Evolutionary conservation across 1,140 invertebrate genomes (phyloP).

Genomic region (Berghia stephanieae): DNA sequence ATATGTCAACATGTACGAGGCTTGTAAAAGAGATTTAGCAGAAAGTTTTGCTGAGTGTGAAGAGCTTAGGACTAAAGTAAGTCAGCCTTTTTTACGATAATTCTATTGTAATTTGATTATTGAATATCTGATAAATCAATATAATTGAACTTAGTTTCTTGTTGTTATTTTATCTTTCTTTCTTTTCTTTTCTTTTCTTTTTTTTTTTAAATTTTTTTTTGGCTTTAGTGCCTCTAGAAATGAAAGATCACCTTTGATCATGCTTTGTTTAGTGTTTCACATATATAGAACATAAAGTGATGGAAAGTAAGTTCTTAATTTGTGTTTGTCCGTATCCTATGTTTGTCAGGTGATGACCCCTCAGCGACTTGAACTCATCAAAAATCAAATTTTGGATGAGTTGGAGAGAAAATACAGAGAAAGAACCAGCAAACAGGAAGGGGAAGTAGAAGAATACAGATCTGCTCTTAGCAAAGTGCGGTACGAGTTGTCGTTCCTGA

Average conservation of each 20-base stretch:
- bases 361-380: conserved; percentile 58
- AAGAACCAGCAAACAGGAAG: conserved; percentile 55
- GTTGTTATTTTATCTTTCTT: not conserved
- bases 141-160: too few relatives aligned
- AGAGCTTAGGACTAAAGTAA: conserved; percentile 58
- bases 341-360: conserved; percentile 61
- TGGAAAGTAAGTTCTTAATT: too few relatives aligned
- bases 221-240: not conserved
- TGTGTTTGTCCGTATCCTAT: too few relatives aligned
- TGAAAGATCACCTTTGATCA: too few relatives aligned
- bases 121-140: too few relatives aligned
- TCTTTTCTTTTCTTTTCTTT: not conserved
- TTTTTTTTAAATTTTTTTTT: not conserved
- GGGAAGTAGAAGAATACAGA: conserved; percentile 58
- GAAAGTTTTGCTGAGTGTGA: conserved; percentile 51
- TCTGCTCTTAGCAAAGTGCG: conserved; percentile 54
- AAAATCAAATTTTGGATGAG: conserved; percentile 56
- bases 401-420: conserved; percentile 58
- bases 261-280: too few relatives aligned
- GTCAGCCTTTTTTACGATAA: too few relatives aligned
- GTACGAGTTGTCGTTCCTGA: conserved; percentile 63
- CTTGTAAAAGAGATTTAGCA: conserved; percentile 50
- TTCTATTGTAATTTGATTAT: too few relatives aligned
- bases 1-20: conserved; percentile 61
- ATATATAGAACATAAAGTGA: too few relatives aligned